Conservation (phyloP, 1,140 invertebrate species). For the Campodea augens region DNA sequence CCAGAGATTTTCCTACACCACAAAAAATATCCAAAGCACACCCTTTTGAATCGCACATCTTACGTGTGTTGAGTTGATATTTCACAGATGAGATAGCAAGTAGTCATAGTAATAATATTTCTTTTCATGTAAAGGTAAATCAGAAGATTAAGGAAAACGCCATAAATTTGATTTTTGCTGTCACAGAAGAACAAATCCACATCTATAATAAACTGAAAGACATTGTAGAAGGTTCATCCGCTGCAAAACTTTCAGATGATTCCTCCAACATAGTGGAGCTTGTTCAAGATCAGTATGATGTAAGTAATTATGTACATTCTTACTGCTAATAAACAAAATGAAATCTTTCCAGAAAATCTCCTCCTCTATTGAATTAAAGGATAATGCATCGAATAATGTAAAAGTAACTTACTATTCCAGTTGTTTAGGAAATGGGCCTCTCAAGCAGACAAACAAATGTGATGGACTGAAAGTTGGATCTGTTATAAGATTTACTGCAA, state of each 20-base stretch:
- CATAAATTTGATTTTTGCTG: constrained; percentile 97
- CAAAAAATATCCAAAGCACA: too few relatives aligned
- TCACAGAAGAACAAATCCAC: constrained; percentile 60
- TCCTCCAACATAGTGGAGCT: constrained; percentile 86
- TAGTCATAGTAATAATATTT: too few relatives aligned
- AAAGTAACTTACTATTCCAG: constrained; percentile 74
- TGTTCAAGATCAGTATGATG: constrained; percentile 71
- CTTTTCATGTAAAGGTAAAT: too few relatives aligned
- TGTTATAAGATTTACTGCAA: constrained; percentile 40
- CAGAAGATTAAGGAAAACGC: constrained; percentile 80
- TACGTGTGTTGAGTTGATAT: too few relatives aligned
- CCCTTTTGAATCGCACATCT: too few relatives aligned
- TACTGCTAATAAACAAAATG: too few relatives aligned
- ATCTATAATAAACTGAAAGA: constrained; percentile 65
- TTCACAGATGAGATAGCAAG: too few relatives aligned
- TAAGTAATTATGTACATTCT: too few relatives aligned
- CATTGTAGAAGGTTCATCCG: constrained; percentile 63
- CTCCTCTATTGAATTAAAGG: constrained; percentile 78
- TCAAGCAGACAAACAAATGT: constrained; percentile 59
- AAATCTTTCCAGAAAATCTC: constrained; percentile 89
- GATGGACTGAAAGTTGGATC: constrained; percentile 66
- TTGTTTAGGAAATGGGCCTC: constrained; percentile 42
- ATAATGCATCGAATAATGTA: constrained; percentile 64
- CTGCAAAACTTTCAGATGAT: constrained; percentile 65
- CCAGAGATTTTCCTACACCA: too few relatives aligned